Evolutionary conservation across 2,888 invertebrate species (phyloP), one percentile per base, ranked within the genome.

Genomic region (Thereva nobilitata): DNA sequence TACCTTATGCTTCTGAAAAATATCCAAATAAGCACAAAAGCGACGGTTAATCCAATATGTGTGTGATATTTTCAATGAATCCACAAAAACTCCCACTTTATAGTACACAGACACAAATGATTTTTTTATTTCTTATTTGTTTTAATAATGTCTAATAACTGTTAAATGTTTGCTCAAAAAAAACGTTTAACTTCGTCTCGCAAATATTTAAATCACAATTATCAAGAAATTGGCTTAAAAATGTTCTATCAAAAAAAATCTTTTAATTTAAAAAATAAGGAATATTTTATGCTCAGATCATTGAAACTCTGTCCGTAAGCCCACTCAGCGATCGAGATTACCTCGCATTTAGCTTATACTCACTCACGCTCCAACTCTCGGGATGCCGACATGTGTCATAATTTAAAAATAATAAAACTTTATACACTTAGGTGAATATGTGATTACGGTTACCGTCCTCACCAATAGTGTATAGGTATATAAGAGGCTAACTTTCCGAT

Each of bases 361-460:
- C 61, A 61, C 61, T 61, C 50, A 50, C 23, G 35, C 57, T 50
- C 37, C 37, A 49, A 53, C 64, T 64, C 53, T 42, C 9, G 9
- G 42, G 64, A 61, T 63, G 63, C 63, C 56, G 40, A 63, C 61
- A 55, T 68, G 68, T 68, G 68, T 68, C 68, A 68, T 68, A 68
- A 66, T 64, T 66, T 68, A 68, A 66, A 68, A 68, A 68, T 68
- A 64, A 64, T 64, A 53, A 64, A 64, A 64, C 44, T 64, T 41
- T 44, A 23, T 23, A 64, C 64, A 53, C 64, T 64, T 35, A 23
- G 64, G 64, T 53, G 34, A 64, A 53, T 9, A 9, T 53, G 64
- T 53, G 64, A 10, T 61, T 50, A 61, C 50, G 49, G 40, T 23
- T 59, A 10, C 59, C 44, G 42, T 59, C 57, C 47, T 49, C 40